Evolutionary conservation across 2,797 vertebrate species (phyloP), one percentile per base, ranked within the genome.

Genomic region (Rhyacichthys aspro): DNA sequence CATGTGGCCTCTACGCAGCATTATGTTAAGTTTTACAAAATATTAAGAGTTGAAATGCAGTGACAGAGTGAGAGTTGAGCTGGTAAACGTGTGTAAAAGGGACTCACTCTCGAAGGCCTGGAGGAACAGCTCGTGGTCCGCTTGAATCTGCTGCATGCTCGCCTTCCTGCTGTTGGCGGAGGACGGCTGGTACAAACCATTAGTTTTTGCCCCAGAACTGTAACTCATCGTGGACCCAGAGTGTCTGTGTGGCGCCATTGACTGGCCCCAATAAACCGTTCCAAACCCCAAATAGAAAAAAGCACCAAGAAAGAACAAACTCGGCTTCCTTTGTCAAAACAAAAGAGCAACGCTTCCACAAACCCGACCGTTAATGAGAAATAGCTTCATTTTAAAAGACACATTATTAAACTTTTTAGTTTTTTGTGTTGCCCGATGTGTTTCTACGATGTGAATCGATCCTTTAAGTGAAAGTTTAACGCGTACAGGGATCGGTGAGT

Each of bases 41-140:
- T 49, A 5, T 9, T 49, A 3, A 23, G 14, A 15, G 45, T 12
- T 28, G 2, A n/a, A 7, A 32, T 45, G 3, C 18, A 19, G 4
- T 4, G 23, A 28, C 7, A 28, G 7, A 28, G 23, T 28, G 4
- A 28, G 23, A 6, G 7, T 6, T 5, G 23, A 9, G 7, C 2
- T 28, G 12, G 8, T n/a, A 11, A 50, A 36, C 2, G 32, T 1
- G 19, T 11, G 61, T 45, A 67, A 65, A 23, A 7, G 55, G 1
- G 61, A 94, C 96, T 98, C 91, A 98, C 96, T 97, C 92, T 97
- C 96, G 85, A 98, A 98, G 89, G 95, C 95, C 93, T 96, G 95
- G 63, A 98, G 90, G 92, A 97, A 97, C 75, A 98, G 90, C 91
- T 96, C 95, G 90, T 97, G 96, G 93, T 97, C 96, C 84, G 94